Conservation (phyloP, 2,113 vertebrate species). For the Pseudopodoces humilis region DNA sequence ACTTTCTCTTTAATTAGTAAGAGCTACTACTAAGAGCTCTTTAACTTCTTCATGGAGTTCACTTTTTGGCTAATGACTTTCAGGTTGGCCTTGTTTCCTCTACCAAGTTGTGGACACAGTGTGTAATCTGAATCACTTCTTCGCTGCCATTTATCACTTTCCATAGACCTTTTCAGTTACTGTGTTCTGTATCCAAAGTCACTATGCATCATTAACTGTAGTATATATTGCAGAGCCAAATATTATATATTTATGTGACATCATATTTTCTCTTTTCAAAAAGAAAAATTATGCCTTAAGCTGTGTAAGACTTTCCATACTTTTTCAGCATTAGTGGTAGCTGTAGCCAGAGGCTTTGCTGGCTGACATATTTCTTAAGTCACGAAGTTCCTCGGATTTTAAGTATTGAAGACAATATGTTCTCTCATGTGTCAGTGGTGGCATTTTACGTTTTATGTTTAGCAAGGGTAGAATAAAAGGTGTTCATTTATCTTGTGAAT, state of each 20-base stretch:
- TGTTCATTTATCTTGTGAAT: background rate
- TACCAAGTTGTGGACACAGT: background rate
- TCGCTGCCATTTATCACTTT: background rate
- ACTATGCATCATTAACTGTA: background rate
- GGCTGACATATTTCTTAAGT: background rate
- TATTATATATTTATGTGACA: background rate
- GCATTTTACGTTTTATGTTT: conserved; percentile 17
- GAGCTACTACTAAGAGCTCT: background rate
- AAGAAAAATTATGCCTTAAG: background rate
- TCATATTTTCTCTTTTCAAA: background rate
- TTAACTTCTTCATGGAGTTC: background rate
- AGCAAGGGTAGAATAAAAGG: background rate
- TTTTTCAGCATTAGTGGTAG: background rate
- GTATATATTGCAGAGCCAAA: background rate
- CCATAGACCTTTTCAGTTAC: background rate
- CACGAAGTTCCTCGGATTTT: background rate
- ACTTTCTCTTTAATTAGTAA: background rate
- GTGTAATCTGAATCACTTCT: background rate
- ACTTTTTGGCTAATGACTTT: background rate
- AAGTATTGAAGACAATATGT: background rate
- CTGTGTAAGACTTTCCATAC: background rate
- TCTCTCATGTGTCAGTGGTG: background rate
- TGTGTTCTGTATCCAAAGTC: background rate
- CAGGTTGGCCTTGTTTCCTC: background rate
- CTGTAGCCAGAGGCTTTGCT: background rate